Conservation (phyloP, 2,888 invertebrate species). For the Nineta flava region DNA sequence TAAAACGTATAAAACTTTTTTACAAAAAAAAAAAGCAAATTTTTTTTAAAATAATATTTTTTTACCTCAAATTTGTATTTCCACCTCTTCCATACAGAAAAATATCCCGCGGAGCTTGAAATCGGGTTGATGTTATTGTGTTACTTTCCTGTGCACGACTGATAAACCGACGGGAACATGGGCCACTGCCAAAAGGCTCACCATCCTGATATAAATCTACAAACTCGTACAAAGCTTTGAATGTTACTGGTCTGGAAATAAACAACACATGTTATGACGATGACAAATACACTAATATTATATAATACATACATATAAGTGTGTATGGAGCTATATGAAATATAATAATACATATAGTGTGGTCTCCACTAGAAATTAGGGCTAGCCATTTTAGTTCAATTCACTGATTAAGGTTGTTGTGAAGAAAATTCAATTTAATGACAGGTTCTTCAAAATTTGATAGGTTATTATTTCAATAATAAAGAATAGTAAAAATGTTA, state of each 20-base stretch:
- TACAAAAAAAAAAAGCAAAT: background rate
- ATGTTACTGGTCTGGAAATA: slow-evolving; percentile 57
- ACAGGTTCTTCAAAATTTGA: no score
- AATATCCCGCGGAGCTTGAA: slow-evolving; percentile 66
- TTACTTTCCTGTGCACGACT: slow-evolving; percentile 30
- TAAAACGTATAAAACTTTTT: background rate
- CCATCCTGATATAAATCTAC: slow-evolving; percentile 79
- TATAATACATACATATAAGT: no score
- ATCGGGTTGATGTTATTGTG: slow-evolving; percentile 33
- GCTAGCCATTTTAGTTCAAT: no score
- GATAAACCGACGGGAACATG: slow-evolving; percentile 62
- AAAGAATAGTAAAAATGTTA: no score
- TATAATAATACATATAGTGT: background rate
- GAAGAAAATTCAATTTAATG: no score
- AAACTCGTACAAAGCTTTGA: slow-evolving; percentile 76
- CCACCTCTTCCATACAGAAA: slow-evolving; percentile 79
- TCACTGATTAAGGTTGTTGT: no score
- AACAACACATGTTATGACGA: background rate
- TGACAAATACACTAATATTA: no score
- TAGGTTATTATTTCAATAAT: no score
- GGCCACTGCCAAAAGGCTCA: slow-evolving; percentile 54
- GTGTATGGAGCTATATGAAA: no score
- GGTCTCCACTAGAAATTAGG: no score
- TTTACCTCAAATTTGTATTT: slow-evolving; percentile 57
- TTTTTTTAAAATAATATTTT: background rate